phyloP scores from a whole-genome alignment of 2,888 invertebrate species.

The Caenorhabditis sinica region DNA sequence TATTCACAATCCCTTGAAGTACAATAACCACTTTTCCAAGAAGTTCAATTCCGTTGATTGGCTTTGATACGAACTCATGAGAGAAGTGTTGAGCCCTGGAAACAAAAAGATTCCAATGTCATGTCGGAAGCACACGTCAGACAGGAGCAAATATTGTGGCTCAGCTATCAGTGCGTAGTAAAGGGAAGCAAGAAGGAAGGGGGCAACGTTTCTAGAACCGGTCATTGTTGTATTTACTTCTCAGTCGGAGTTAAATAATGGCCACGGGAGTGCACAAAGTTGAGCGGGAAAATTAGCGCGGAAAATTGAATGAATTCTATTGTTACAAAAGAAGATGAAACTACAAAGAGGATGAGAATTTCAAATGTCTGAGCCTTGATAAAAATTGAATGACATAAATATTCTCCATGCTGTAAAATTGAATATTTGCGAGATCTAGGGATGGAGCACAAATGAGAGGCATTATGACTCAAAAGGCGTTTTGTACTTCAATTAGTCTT shows the following conservation, averaged over 20 bases:
- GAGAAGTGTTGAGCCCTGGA: constrained; percentile 75
- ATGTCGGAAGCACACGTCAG: constrained; percentile 52
- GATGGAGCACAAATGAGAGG: no score
- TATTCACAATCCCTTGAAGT: constrained; percentile 78
- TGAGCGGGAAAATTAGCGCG: constrained; percentile 19
- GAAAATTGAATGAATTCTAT: constrained; percentile 12
- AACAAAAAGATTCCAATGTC: constrained; percentile 42
- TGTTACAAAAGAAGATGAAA: constrained; percentile 17
- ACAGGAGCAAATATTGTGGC: constrained; percentile 55
- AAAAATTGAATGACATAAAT: background rate
- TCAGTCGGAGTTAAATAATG: constrained; percentile 65
- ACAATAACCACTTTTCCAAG: constrained; percentile 74
- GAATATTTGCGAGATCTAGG: no score
- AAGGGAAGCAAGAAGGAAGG: background rate
- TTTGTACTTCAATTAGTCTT: no score
- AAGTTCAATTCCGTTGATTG: constrained; percentile 76
- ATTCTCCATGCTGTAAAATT: no score
- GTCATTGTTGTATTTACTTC: constrained; percentile 60
- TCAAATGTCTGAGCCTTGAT: background rate
- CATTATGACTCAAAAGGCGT: no score
- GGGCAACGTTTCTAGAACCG: constrained; percentile 51
- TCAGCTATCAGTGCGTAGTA: constrained; percentile 52
- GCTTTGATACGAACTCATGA: constrained; percentile 76
- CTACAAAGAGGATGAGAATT: constrained; percentile 1
- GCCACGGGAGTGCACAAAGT: constrained; percentile 38